These are phyloP conservation scores for Apodemus agrarius DNA, from an alignment of 2,797 vertebrate genomes.

Conservation along the genomic window DNA sequence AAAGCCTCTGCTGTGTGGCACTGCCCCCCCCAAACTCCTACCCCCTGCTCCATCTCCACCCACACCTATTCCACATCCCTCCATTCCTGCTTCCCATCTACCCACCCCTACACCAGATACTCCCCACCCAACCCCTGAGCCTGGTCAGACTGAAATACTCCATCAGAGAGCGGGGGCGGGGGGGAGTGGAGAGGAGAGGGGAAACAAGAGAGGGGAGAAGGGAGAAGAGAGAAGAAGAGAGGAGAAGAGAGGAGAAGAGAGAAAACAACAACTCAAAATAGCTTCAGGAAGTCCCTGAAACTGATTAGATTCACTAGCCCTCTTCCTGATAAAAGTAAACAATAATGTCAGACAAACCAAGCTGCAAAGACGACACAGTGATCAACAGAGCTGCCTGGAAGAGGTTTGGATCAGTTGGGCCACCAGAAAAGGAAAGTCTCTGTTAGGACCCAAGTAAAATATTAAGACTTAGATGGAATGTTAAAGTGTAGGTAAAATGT, in stretches of 20 bases:
- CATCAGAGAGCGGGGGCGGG: too few species aligned
- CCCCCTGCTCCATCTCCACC: background rate
- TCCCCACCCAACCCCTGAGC: background rate
- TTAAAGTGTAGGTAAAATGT: background rate
- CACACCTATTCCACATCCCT: background rate
- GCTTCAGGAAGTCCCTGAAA: background rate
- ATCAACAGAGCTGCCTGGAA: background rate
- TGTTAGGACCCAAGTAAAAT: background rate
- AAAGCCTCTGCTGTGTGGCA: background rate
- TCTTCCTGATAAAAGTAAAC: background rate
- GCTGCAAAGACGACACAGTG: background rate
- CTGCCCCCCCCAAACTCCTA: background rate
- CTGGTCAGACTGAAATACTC: background rate
- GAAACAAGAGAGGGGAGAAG: too few species aligned
- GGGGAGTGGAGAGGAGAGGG: too few species aligned
- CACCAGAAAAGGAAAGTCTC: background rate
- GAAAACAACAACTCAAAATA: background rate
- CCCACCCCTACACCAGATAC: background rate
- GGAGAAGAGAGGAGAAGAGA: too few species aligned
- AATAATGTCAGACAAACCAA: background rate
- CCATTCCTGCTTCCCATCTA: rapidly evolving
- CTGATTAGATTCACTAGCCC: background rate
- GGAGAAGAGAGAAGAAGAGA: too few species aligned
- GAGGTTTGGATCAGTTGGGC: background rate
- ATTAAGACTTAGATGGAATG: too few species aligned